A percentile compares a stretch with the other conserved stretches of the same genome.
Conservation (phyloP, 2,113 vertebrate genomes). For the Camelus dromedarius region DNA sequence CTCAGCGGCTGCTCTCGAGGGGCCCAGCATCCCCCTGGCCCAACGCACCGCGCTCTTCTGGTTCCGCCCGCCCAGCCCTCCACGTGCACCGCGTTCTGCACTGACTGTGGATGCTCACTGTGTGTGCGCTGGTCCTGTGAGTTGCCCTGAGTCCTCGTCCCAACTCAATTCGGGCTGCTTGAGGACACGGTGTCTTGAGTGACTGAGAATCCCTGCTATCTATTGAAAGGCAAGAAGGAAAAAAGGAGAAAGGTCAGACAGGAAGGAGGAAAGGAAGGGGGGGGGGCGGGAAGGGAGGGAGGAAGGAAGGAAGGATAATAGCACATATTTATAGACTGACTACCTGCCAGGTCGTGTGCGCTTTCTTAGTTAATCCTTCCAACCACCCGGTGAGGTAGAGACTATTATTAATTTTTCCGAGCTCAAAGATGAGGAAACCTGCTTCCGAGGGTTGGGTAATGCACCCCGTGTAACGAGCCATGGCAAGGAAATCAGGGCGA, state of each 20-base stretch:
- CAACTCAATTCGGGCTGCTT: not conserved
- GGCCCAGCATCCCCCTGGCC: not conserved
- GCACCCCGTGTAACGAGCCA: not conserved
- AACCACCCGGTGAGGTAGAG: conserved; percentile 66
- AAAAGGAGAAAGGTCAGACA: conserved; percentile 76
- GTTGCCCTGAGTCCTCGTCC: not conserved
- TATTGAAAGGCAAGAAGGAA: conserved; percentile 74
- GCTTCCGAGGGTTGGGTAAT: conserved; percentile 60
- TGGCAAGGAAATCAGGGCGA: not conserved
- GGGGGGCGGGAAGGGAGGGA: conserved; percentile 64
- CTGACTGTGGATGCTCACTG: not conserved
- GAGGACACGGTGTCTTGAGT: conserved; percentile 53
- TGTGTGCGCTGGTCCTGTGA: not conserved
- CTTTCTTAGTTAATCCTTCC: conserved; percentile 74
- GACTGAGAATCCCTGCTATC: conserved; percentile 47
- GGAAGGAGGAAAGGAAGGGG: conserved; percentile 74
- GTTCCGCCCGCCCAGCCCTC: not conserved
- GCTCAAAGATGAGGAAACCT: conserved; percentile 56
- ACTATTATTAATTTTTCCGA: conserved; percentile 77
- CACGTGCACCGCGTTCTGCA: not conserved
- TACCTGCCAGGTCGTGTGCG: conserved; percentile 69
- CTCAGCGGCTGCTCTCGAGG: not conserved
- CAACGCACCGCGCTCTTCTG: not conserved
- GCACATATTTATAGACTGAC: conserved; percentile 79
- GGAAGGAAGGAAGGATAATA: conserved; percentile 68